Conservation (phyloP, 2,888 invertebrate species). For the Phorcus lineatus region DNA sequence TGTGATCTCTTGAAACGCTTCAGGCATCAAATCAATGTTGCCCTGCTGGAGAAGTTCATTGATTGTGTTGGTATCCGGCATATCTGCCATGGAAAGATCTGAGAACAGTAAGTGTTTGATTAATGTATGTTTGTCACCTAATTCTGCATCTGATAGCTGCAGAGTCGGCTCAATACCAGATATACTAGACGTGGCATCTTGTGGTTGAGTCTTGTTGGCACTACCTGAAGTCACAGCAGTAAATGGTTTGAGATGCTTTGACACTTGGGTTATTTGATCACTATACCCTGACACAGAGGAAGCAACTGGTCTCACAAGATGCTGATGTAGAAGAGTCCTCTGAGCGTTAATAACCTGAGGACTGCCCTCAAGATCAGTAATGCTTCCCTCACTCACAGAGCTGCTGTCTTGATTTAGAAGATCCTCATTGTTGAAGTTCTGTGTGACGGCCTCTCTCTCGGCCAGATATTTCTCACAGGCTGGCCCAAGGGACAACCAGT, state of each 20-base stretch:
- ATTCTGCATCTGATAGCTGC: not conserved
- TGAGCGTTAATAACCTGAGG: not conserved
- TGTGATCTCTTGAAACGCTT: constrained; percentile 23
- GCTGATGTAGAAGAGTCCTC: constrained; percentile 11
- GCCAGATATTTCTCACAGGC: constrained; percentile 55
- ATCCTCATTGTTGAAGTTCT: constrained; percentile 17
- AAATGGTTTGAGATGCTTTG: constrained; percentile 5
- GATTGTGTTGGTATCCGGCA: not conserved
- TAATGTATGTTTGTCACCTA: constrained; percentile 9
- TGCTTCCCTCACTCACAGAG: not conserved
- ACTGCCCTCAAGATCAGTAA: not conserved
- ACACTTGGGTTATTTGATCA: constrained; percentile 11
- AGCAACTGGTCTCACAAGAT: not conserved
- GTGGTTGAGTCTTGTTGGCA: not conserved
- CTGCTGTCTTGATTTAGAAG: not conserved
- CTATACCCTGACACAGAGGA: not conserved
- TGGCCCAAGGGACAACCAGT: constrained; percentile 55
- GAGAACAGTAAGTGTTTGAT: constrained; percentile 2
- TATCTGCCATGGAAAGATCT: constrained; percentile 16
- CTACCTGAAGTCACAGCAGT: not conserved
- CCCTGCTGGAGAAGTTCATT: constrained; percentile 21
- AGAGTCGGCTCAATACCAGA: constrained; percentile 12
- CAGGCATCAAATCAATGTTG: not conserved
- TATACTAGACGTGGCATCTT: constrained; percentile 6
- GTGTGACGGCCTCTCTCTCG: constrained; percentile 35